Conservation (phyloP, 2,888 invertebrate species). For the Graphium colonna region DNA sequence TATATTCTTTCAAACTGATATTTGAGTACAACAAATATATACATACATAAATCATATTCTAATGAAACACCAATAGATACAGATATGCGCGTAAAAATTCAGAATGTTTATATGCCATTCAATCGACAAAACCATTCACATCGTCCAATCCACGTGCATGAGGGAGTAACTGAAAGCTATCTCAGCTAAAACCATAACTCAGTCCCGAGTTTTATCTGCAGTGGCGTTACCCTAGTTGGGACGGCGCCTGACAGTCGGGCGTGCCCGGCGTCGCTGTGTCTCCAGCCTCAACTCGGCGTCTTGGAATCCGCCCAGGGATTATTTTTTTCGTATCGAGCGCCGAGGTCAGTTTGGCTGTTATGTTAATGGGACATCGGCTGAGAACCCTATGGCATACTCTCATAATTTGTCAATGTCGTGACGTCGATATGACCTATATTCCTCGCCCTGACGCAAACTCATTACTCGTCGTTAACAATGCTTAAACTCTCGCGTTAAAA, state of each 20-base stretch:
- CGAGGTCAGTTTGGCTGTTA: slow-evolving; percentile 69
- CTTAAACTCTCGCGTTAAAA: slow-evolving; percentile 18
- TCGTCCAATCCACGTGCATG: background rate
- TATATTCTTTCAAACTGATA: too few relatives aligned
- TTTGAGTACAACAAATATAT: too few relatives aligned
- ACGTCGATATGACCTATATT: slow-evolving; percentile 50
- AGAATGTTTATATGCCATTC: too few relatives aligned
- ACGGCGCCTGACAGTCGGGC: slow-evolving; percentile 56
- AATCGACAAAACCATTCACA: background rate
- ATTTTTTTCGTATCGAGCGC: slow-evolving; percentile 69
- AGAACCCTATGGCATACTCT: slow-evolving; percentile 62
- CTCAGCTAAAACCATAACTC: slow-evolving; percentile 10
- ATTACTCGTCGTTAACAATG: slow-evolving; percentile 25
- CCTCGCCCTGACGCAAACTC: slow-evolving; percentile 26
- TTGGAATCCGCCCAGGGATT: slow-evolving; percentile 72
- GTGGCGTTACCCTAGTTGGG: slow-evolving; percentile 15
- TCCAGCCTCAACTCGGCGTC: slow-evolving; percentile 49
- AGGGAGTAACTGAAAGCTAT: background rate
- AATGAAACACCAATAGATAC: too few relatives aligned
- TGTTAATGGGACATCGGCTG: slow-evolving; percentile 63
- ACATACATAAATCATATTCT: too few relatives aligned
- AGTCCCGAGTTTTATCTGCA: slow-evolving; percentile 19
- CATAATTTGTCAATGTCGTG: slow-evolving; percentile 69
- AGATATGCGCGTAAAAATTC: background rate
- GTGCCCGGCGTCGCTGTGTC: slow-evolving; percentile 71